A percentile compares a stretch with the other conserved stretches of the same genome.
phyloP scores from a whole-genome alignment of 92 coral and sea anemone species.

The Chrysogorgia sp. region DNA sequence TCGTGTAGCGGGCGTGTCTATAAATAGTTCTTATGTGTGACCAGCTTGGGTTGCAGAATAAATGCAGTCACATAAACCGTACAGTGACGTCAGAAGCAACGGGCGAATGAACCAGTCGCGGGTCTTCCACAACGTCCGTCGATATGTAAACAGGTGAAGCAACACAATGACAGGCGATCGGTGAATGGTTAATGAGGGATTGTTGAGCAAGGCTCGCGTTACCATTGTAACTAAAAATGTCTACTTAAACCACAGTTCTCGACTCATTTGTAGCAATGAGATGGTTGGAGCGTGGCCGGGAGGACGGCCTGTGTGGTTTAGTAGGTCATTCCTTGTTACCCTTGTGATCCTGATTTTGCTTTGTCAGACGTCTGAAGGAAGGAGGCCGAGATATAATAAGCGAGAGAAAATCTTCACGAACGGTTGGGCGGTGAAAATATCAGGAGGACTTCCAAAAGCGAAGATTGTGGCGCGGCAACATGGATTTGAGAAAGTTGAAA shows the following conservation, averaged over 20 bases:
- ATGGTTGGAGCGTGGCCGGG: slow-evolving; percentile 83
- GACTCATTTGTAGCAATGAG: slow-evolving; percentile 88
- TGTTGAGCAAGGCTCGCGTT: slow-evolving; percentile 4
- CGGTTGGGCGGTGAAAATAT: slow-evolving; percentile 94
- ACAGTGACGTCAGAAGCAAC: background rate
- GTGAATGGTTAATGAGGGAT: slow-evolving; percentile 38
- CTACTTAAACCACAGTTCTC: slow-evolving; percentile 40
- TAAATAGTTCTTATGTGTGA: slow-evolving; percentile 37
- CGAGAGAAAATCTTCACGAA: slow-evolving; percentile 82
- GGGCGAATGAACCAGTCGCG: slow-evolving; percentile 5
- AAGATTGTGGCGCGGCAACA: slow-evolving; percentile 82
- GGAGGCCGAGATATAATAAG: slow-evolving; percentile 3
- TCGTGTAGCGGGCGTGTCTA: background rate
- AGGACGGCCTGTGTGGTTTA: slow-evolving; percentile 75
- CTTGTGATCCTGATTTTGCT: slow-evolving; percentile 49
- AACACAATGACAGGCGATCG: background rate
- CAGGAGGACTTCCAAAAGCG: slow-evolving; percentile 85
- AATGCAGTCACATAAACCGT: background rate
- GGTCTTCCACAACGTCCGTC: background rate
- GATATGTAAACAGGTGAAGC: slow-evolving; percentile 17
- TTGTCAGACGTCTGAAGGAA: slow-evolving; percentile 29
- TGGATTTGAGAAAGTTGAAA: slow-evolving; percentile 89
- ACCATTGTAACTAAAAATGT: slow-evolving; percentile 24
- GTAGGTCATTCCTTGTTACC: slow-evolving; percentile 53
- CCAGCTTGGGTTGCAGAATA: background rate